Percentiles rank a stretch among this genome's conserved stretches.
These are phyloP conservation scores for Myathropa florea DNA, from an alignment of 2,888 invertebrate genomes.

Conservation along the genomic window DNA sequence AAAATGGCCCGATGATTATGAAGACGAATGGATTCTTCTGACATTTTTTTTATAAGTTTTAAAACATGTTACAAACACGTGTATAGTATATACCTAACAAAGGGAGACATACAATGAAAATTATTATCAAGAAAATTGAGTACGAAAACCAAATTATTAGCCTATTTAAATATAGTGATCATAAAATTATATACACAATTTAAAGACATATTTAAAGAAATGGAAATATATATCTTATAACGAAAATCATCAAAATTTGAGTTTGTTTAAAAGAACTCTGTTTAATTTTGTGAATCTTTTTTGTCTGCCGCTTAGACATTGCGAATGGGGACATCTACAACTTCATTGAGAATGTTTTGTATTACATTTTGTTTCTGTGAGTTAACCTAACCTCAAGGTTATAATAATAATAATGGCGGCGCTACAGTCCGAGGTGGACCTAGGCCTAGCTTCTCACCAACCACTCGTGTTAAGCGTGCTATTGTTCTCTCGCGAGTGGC, in stretches of 20 bases:
- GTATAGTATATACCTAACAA: conserved; percentile 52
- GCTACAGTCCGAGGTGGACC: too few species aligned
- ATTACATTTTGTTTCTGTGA: too few species aligned
- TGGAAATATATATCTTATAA: conserved; percentile 68
- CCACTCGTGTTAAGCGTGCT: too few species aligned
- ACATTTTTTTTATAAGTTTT: conserved; percentile 2
- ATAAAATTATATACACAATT: conserved; percentile 67
- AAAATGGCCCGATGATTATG: not conserved
- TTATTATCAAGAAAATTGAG: conserved; percentile 56
- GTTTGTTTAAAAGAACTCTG: not conserved
- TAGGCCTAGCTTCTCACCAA: too few species aligned
- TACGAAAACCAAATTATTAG: conserved; percentile 70
- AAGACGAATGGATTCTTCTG: not conserved
- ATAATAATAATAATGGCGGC: too few species aligned
- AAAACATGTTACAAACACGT: conserved; percentile 34
- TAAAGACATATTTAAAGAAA: conserved; percentile 66
- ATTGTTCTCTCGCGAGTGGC: too few species aligned
- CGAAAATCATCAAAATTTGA: conserved; percentile 4
- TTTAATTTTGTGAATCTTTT: too few species aligned
- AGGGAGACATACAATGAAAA: conserved; percentile 68
- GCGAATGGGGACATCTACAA: too few species aligned
- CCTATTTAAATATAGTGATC: conserved; percentile 64
- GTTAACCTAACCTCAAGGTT: too few species aligned
- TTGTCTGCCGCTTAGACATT: too few species aligned
- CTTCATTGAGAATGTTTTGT: too few species aligned